Evolutionary conservation across 2,797 vertebrate species (phyloP).

Genomic region (Lacerta agilis): DNA sequence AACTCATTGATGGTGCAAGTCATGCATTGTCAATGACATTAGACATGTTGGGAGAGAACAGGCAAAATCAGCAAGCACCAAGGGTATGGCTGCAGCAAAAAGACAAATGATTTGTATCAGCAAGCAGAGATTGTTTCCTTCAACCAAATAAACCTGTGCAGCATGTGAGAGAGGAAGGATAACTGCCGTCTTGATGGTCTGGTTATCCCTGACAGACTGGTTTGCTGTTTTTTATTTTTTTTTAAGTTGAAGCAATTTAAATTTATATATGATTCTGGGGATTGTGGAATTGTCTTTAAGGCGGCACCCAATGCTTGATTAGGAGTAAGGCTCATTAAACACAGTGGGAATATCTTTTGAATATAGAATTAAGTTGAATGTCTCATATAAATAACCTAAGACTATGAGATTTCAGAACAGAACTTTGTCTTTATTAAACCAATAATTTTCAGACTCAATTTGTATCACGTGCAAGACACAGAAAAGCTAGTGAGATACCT

Average conservation of each 20-base stretch:
- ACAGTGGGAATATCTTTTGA: not conserved
- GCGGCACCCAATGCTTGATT: not conserved
- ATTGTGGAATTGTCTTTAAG: not conserved
- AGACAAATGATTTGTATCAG: not conserved
- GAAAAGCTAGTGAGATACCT: not conserved
- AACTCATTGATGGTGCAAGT: too few relatives aligned
- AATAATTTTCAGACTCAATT: not conserved
- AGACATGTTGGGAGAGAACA: not conserved
- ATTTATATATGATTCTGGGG: not conserved
- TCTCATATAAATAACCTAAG: not conserved
- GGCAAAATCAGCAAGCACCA: not conserved
- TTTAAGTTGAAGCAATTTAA: not conserved
- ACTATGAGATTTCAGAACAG: too few relatives aligned
- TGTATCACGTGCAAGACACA: not conserved
- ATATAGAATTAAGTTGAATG: not conserved
- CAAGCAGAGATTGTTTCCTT: not conserved
- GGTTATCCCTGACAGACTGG: not conserved
- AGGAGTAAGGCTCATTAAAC: not conserved
- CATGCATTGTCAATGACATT: not conserved
- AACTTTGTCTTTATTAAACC: not conserved
- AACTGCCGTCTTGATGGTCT: not conserved
- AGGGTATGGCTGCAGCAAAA: not conserved
- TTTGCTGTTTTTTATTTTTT: not conserved
- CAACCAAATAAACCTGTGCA: not conserved
- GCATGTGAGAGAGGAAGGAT: not conserved